Evolutionary conservation across 2,888 invertebrate species (phyloP), one percentile per base, ranked within the genome.

Genomic region (Epinotia ramella): DNA sequence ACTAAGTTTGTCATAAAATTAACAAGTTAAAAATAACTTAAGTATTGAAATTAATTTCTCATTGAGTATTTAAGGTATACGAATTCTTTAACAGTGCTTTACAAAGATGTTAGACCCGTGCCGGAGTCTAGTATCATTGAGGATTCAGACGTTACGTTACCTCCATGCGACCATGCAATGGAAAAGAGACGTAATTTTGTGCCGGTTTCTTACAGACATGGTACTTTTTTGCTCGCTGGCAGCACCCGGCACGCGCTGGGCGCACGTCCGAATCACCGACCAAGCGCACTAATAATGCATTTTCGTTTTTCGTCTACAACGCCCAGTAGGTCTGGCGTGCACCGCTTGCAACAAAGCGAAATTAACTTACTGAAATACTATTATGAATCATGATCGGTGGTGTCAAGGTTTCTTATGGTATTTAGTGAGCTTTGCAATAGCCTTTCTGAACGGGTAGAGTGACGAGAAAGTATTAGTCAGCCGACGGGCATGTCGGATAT

Each of bases 251-350:
- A 66, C 75, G 75, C 66, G 70, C 60, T 46, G 40, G 20, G 40
- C 65, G 65, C 57, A 53, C 72, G 57, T 56, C 71, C 56, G 76
- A 63, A 76, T 67, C 74, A 59, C 74, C 71, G 72, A 67, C 63
- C 71, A 12, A 71, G 40, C 67, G 71, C 62, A 76, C 76, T 76
- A 76, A 76, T 76, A 76, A 76, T 76, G 71, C 67, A 76, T 72
- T 71, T 72, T 76, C 76, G 67, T 76, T 76, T 76, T 72, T 76
- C 76, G 76, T 76, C 71, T 76, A 76, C 71, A 62, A 62, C 44
- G 57, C 68, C 63, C 68, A 13, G 68, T 44, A 56, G 40, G 12
- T 33, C 59, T 66, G 49, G 59, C 70, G 59, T 59, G 73, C 73
- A 64, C 56, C 33, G 12, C 49, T 65, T 24, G 33, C 53, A 65